These are phyloP conservation scores for Choloepus hoffmanni DNA, from an alignment of 2,113 vertebrate species.

Conservation along the genomic window DNA sequence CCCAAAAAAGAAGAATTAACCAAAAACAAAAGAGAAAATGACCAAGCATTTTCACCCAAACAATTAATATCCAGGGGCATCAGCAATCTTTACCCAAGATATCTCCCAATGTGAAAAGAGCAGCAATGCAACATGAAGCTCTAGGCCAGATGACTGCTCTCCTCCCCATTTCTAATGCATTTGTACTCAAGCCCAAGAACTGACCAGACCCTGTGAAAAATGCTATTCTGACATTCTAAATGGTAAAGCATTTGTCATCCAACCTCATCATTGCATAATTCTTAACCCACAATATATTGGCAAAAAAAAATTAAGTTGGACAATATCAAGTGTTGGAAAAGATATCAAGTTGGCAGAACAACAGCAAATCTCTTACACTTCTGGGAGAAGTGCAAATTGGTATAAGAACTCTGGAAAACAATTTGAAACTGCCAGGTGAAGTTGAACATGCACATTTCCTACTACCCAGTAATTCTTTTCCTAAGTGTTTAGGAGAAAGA, in stretches of 20 bases:
- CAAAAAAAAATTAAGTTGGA: background rate
- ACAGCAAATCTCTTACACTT: background rate
- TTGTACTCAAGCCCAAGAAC: background rate
- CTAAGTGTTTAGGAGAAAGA: background rate
- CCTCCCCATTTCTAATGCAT: background rate
- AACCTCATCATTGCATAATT: background rate
- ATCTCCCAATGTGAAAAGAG: conserved; percentile 20
- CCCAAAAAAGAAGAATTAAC: background rate
- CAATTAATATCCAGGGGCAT: background rate
- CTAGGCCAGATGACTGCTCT: background rate
- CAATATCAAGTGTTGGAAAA: background rate
- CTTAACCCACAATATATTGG: background rate
- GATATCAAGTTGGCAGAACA: background rate
- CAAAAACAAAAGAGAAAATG: conserved; percentile 2
- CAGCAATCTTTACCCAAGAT: background rate
- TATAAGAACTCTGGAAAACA: background rate
- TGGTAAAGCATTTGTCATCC: background rate
- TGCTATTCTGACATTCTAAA: background rate
- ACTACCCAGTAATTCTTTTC: background rate
- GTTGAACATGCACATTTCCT: background rate
- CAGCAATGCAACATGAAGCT: background rate
- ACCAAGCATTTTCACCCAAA: conserved; percentile 14
- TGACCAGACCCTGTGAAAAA: background rate
- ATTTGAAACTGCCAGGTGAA: background rate
- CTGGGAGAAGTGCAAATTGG: background rate